Percentiles rank a stretch among this genome's conserved stretches.
These are phyloP conservation scores for Reticulitermes lucifugus DNA, from an alignment of 2,888 invertebrate genomes.

Conservation along the genomic window DNA sequence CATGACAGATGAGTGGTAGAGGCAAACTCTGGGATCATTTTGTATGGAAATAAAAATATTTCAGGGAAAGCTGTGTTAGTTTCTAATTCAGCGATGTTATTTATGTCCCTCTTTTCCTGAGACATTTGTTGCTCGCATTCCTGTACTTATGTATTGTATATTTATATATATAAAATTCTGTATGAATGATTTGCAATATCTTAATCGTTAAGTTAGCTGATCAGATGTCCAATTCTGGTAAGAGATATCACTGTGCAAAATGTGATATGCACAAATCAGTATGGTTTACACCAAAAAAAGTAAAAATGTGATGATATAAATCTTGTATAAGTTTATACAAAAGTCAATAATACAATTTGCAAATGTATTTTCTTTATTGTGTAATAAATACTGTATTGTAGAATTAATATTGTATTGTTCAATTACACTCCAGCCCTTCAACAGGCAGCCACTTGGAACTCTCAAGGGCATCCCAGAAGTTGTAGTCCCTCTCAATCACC, in stretches of 20 bases:
- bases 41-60: neutral
- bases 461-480: conserved; percentile 85
- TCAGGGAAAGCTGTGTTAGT: conserved; percentile 13
- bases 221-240: neutral
- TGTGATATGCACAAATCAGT: conserved; percentile 21
- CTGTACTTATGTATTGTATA: conserved; percentile 44
- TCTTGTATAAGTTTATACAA: conserved; percentile 38
- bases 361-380: conserved; percentile 43
- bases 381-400: conserved; percentile 37
- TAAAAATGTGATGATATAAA: neutral
- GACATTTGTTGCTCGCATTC: conserved; percentile 25
- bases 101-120: neutral
- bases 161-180: conserved; percentile 23
- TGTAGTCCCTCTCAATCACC: conserved; percentile 78
- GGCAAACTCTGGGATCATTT: neutral
- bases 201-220: neutral
- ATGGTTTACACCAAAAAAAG: conserved; percentile 11
- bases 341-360: conserved; percentile 27
- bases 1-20: neutral
- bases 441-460: conserved; percentile 87
- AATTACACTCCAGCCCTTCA: conserved; percentile 72
- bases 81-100: neutral
- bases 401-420: neutral
- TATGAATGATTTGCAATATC: conserved; percentile 18
- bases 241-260: neutral